phyloP scores from a whole-genome alignment of 2,797 vertebrate genomes.

The Megaceryle alcyon region DNA sequence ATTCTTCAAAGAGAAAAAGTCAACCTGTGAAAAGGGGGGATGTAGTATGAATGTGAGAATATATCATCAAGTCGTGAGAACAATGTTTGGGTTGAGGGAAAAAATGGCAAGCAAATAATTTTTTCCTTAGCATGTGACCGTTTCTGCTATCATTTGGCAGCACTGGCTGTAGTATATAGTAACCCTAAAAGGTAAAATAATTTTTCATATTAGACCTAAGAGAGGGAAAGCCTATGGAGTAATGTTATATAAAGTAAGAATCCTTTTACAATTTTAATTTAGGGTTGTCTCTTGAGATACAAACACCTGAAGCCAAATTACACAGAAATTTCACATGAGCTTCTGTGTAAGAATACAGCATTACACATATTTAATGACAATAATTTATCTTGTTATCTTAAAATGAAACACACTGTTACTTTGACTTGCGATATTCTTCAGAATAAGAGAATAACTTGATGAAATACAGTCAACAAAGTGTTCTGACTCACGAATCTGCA shows the following conservation, averaged over 20 bases:
- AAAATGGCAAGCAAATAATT: not conserved
- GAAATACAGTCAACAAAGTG: not conserved
- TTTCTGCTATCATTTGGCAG: not conserved
- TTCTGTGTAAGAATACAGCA: not conserved
- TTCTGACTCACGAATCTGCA: not conserved
- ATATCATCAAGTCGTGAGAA: not conserved
- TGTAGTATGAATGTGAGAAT: not conserved
- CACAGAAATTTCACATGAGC: accelerated
- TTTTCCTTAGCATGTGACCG: not conserved
- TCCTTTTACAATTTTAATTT: not conserved
- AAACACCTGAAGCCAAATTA: not conserved
- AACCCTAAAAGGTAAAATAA: not conserved
- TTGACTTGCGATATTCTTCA: not conserved
- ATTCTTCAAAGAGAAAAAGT: not conserved
- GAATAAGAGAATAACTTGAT: not conserved
- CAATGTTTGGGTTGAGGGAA: not conserved
- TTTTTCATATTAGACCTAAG: not conserved
- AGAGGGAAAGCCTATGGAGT: not conserved
- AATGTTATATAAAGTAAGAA: not conserved
- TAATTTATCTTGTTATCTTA: not conserved
- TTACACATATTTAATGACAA: not conserved
- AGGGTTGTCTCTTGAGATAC: not conserved
- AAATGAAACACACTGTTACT: not conserved
- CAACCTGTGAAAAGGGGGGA: not conserved
- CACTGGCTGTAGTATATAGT: not conserved